phyloP scores from a whole-genome alignment of 2,797 vertebrate species.

The Eulemur coronatus region DNA sequence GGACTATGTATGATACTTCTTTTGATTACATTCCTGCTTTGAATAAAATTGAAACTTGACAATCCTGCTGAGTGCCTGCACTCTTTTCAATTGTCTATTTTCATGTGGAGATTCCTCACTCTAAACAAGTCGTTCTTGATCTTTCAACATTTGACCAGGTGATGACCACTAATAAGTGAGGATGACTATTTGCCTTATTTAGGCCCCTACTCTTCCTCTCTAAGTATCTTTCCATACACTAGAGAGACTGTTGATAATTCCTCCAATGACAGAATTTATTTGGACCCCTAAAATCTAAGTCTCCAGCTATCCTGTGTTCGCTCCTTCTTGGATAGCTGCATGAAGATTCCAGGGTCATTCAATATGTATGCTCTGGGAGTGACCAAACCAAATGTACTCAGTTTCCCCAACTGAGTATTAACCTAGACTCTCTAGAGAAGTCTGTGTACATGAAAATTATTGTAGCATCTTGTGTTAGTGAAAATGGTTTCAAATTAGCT shows the following conservation, averaged over 20 bases:
- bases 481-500: slow-evolving; percentile 27
- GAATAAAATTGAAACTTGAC: background rate
- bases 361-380: background rate
- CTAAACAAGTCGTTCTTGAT: background rate
- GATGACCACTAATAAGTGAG: background rate
- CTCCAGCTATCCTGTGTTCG: background rate
- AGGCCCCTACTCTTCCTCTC: background rate
- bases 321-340: background rate
- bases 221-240: background rate
- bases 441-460: background rate
- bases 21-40: background rate
- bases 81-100: background rate
- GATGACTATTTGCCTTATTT: background rate
- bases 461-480: background rate
- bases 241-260: background rate
- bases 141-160: background rate
- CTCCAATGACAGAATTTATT: background rate
- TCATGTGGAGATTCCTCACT: background rate
- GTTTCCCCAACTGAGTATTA: slow-evolving; percentile 4
- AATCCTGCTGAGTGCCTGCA: background rate
- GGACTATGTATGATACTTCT: background rate
- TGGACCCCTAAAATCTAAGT: background rate
- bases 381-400: background rate
- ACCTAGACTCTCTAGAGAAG: background rate
- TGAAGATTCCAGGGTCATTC: background rate